Evolutionary conservation across 2,113 vertebrate genomes (phyloP).

Genomic region (Zapornia atra): DNA sequence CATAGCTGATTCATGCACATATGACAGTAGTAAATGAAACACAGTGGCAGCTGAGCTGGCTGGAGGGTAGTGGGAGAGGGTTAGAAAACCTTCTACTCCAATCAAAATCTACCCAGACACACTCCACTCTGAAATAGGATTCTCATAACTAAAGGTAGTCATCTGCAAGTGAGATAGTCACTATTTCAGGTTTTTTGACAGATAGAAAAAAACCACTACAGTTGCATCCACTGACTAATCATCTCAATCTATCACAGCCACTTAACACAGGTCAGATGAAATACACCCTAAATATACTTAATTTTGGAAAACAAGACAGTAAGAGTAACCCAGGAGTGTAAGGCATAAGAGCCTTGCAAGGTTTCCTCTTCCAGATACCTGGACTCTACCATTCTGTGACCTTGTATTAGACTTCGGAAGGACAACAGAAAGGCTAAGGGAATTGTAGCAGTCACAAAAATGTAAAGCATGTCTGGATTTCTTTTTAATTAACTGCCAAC

Average conservation of each 20-base stretch:
- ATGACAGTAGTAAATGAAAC: neutral
- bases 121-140: neutral
- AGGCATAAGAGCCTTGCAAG: neutral
- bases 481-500: neutral
- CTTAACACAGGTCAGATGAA: neutral
- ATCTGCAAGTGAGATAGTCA: neutral
- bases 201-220: fast-evolving
- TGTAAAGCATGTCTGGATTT: neutral
- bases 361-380: neutral
- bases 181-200: neutral
- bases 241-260: neutral
- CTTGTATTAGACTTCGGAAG: neutral
- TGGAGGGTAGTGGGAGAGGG: neutral
- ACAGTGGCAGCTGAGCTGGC: neutral
- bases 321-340: neutral
- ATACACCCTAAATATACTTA: neutral
- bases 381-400: neutral
- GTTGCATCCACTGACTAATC: neutral
- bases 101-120: neutral
- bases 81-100: neutral
- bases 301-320: neutral
- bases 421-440: neutral
- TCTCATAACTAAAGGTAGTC: neutral
- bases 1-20: neutral
- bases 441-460: neutral